Base-by-base conservation (phyloP, 2,888 invertebrate genomes). In the Tuta absoluta region DNA sequence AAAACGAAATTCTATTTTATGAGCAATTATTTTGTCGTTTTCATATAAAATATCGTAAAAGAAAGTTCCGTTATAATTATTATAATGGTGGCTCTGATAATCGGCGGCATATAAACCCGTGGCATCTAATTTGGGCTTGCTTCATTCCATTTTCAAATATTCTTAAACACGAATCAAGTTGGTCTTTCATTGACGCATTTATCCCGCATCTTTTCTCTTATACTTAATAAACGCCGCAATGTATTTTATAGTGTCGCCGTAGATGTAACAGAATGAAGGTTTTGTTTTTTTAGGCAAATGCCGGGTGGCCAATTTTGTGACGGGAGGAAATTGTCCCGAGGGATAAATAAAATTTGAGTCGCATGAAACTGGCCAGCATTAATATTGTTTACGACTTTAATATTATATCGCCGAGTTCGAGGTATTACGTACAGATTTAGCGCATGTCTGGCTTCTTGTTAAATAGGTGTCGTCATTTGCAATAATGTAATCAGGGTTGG, bases 311-410 rank as follows among this genome's bases (percentile, higher is more conserved):
- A 78, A 71, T 81, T 45, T 77, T 74, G 83, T 86, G 86, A 88
- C 87, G 86, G 84, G 86, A 89, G 89, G 90, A 89, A 89, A 89
- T 87, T 86, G 87, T 87, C 84, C 82, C 80, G 73, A 76, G 78
- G 82, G 87, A 86, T 84, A 85, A 87, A 87, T 89, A 87, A 87
- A 89, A 87, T 89, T 89, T 84, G 81, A 87, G 79, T 84, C 77
- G 75, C 70, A 81, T 80, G 78, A 84, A 87, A 85, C 78, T 84
- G 78, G 75, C 77, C 71, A 73, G 76, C 82, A 85, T 87, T 87
- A 85, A 86, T 86, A 86, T 86, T 80, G 81, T 85, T 87, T 85
- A 87, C 79, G 82, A 81, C 79, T 78, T 76, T 75, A 81, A 76
- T 78, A 77, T 75, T 78, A 71, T 75, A 77, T 80, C 75, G 67